Conservation (phyloP, 2,113 vertebrate species). For the Serinus canaria region DNA sequence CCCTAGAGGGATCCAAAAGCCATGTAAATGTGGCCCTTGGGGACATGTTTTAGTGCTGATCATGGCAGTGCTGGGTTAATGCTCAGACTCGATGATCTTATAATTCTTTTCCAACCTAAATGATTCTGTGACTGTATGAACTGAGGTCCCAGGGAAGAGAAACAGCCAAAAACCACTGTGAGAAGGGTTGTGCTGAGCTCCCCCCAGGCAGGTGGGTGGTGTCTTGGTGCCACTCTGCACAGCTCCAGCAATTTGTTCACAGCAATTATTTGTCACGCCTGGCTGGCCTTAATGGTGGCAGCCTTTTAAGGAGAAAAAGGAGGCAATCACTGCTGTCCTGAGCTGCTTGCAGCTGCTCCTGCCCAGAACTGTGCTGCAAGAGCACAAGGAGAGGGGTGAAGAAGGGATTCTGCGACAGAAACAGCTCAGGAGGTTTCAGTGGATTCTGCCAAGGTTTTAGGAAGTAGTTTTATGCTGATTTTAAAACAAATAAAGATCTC, state of each 20-base stretch:
- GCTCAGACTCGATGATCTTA: not conserved
- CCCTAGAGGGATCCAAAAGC: not conserved
- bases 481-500: not conserved
- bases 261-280: conserved; percentile 19
- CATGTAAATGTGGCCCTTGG: not conserved
- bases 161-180: not conserved
- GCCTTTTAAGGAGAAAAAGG: not conserved
- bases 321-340: not conserved
- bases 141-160: not conserved
- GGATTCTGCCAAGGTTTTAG: not conserved
- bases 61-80: not conserved
- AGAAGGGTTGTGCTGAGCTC: not conserved
- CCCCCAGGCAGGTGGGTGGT: not conserved
- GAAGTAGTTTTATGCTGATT: not conserved
- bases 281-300: not conserved
- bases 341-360: not conserved
- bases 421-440: not conserved
- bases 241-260: conserved; percentile 41
- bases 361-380: not conserved
- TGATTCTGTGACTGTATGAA: not conserved
- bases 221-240: conserved; percentile 6
- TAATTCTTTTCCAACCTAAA: not conserved
- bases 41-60: not conserved
- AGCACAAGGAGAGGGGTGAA: not conserved
- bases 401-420: not conserved